Conservation (phyloP, 2,113 vertebrate species). For the Phalacrocorax brasilianus region DNA sequence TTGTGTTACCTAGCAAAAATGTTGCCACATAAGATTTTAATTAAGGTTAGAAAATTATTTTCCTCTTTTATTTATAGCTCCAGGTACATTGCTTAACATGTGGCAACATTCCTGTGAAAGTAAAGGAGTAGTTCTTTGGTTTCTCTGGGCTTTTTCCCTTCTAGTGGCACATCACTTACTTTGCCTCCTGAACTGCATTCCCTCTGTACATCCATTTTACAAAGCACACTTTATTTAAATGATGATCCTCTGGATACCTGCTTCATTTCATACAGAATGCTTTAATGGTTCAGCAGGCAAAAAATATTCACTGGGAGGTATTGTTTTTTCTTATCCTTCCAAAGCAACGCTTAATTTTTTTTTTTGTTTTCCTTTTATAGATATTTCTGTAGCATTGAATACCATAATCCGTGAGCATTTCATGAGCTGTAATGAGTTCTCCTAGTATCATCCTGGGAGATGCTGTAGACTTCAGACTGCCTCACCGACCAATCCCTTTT, state of each 20-base stretch:
- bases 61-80: neutral
- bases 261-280: neutral
- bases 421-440: neutral
- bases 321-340: neutral
- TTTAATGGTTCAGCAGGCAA: neutral
- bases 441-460: neutral
- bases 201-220: neutral
- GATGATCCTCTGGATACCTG: neutral
- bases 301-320: neutral
- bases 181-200: neutral
- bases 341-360: neutral
- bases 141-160: neutral
- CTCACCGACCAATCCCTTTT: neutral
- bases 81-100: neutral
- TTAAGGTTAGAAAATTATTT: neutral
- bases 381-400: neutral
- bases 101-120: neutral
- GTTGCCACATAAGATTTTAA: neutral
- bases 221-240: neutral
- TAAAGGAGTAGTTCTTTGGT: neutral
- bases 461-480: neutral
- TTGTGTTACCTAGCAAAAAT: neutral
- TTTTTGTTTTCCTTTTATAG: neutral
- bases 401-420: neutral
- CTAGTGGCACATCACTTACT: neutral